Base-by-base conservation (phyloP, 2,888 invertebrate genomes). In the Epistrophe eligans region DNA sequence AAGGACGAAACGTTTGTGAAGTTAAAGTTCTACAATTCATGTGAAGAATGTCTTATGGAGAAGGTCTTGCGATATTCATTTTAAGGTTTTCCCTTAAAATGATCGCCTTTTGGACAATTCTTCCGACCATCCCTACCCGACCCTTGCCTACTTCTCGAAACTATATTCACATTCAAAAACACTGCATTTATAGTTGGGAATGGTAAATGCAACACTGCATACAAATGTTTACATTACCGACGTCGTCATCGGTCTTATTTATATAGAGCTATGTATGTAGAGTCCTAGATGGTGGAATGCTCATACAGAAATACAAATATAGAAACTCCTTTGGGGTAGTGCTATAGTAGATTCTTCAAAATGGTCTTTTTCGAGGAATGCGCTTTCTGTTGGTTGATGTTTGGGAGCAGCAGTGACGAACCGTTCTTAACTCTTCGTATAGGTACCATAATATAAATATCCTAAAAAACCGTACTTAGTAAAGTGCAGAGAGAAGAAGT, bases 161-260 rank as follows among this genome's bases (percentile, higher is more conserved):
- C 43, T 43, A 40, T 43, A 40, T 38, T 45, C 50, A 43, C 55
- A n/a, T 40, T 74, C 60, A 19, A 81, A 77, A 64, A 73, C 52
- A 77, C 67, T 71, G 73, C 73, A 58, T 74, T 81, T 67, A 38
- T 40, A 38, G 10, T 40, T 62, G 58, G 40, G 66, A 74, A 85
- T 73, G 70, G 77, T 52, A 55, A 74, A 71, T 79, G 85, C 85
- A 82, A 82, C 85, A 71, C 82, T 82, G 85, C 77, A 85, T 85
- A 85, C 82, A 85, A 85, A 85, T 85, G 85, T 73, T 84, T 57
- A 60, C 76, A 77, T 81, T 81, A 81, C 72, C 57, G 73, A 19
- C 43, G 58, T 58, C 19, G 28, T 64, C 28, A 35, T 45, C 13
- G 52, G 24, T 24, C 24, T 1, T 24, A 24, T 24, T 3, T 24